Percentiles rank a stretch among this genome's conserved stretches.
phyloP scores from a whole-genome alignment of 2,797 vertebrate species.

The Enteromius trimaculatus region DNA sequence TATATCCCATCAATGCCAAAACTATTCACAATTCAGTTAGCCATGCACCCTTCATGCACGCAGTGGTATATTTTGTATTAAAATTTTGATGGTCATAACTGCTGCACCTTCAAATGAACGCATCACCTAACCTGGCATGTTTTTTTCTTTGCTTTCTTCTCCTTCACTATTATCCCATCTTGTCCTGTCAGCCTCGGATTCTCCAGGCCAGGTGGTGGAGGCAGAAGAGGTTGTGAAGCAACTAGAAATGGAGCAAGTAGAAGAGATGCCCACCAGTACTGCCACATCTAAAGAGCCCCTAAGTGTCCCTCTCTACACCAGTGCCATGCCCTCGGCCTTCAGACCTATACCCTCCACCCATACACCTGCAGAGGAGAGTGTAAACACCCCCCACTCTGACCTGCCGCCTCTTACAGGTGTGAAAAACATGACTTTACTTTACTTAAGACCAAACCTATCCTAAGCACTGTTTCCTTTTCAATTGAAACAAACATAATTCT shows the following conservation, averaged over 20 bases:
- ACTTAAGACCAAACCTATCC: not conserved
- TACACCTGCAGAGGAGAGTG: slow-evolving; percentile 76
- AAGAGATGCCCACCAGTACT: slow-evolving; percentile 89
- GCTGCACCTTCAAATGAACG: not conserved
- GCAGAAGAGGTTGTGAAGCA: slow-evolving; percentile 97
- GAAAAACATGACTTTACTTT: not conserved
- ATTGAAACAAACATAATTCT: not conserved
- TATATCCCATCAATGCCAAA: not conserved
- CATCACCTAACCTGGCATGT: not conserved
- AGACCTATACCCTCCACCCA: slow-evolving; percentile 75
- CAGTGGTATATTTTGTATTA: not conserved
- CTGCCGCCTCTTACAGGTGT: slow-evolving; percentile 92
- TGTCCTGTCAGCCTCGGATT: slow-evolving; percentile 92
- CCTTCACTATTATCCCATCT: not conserved
- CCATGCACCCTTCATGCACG: not conserved
- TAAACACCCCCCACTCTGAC: slow-evolving; percentile 83
- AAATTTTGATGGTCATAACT: not conserved
- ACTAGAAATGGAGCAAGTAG: slow-evolving; percentile 93
- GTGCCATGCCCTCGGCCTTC: slow-evolving; percentile 79
- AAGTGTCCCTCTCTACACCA: slow-evolving; percentile 71
- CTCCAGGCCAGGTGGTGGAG: slow-evolving; percentile 92
- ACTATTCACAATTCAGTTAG: not conserved
- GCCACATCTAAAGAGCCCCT: slow-evolving; percentile 74
- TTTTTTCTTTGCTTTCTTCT: not conserved
- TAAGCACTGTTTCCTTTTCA: not conserved